Evolutionary conservation across 2,797 vertebrate species (phyloP).

Genomic region (Peromyscus eremicus): DNA sequence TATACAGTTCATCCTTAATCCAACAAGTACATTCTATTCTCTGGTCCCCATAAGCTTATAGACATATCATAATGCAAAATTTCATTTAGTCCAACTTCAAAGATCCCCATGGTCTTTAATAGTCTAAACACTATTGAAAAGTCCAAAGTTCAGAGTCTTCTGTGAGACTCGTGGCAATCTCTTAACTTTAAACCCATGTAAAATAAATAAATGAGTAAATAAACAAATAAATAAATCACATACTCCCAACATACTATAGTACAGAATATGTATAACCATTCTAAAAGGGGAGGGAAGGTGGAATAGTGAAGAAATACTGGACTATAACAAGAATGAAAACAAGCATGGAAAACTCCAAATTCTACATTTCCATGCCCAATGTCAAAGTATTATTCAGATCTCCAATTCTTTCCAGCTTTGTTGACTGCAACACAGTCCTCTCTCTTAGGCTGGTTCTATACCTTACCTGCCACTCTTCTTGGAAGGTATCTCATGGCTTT

Average conservation of each 20-base stretch:
- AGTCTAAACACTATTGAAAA: not conserved
- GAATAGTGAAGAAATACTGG: not conserved
- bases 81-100: not conserved
- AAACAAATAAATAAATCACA: not conserved
- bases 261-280: not conserved
- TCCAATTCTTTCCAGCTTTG: not conserved
- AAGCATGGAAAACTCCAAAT: not conserved
- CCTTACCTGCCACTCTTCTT: not conserved
- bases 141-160: too few species aligned
- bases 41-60: not conserved
- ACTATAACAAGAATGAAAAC: not conserved
- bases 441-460: not conserved
- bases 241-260: not conserved
- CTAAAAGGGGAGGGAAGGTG: not conserved
- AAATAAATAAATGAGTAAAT: not conserved
- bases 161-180: not conserved
- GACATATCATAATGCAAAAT: not conserved
- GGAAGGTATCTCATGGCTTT: not conserved
- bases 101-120: not conserved
- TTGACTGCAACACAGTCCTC: not conserved
- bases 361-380: too few species aligned
- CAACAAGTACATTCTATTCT: not conserved
- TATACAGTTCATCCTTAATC: not conserved
- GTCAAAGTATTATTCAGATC: not conserved
- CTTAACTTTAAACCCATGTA: not conserved